Base-by-base conservation (phyloP, 2,113 vertebrate genomes). In the Scomber scombrus region DNA sequence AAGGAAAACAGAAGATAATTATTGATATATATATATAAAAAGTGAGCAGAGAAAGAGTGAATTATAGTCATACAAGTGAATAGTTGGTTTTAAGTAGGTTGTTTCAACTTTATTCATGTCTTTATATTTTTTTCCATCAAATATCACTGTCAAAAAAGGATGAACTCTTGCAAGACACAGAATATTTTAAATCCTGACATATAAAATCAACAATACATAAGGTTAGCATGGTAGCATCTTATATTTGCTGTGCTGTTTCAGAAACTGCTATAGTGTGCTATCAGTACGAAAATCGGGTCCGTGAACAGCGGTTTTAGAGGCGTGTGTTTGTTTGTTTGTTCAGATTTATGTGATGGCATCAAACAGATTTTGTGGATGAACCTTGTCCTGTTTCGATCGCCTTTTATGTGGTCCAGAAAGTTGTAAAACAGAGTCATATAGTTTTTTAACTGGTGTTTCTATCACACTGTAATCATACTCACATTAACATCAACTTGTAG, bases 361-460 rank as follows among this genome's bases (percentile, higher is more conserved):
- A 5, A 62, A 18, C 58, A 45, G 18, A 29, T 85, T 86, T 83
- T 8, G 85, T 90, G 75, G 14, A 85, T 80, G 81, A 92, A 86
- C 66, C 75, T 82, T 40, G 63, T 90, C 88, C 78, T 81, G 81
- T 92, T 89, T 87, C 46, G 60, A 69, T 90, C 63, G 71, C 86
- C 84, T 88, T 90, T 87, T 78, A 54, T 74, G 87, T 92, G 80
- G 63, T 92, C 86, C 79, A 58, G 70, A 87, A 87, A 86, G 86
- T 91, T 89, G 86, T 88, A 70, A 86, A 85, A 92, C 89, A 92
- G 88, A 93, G 89, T 89, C 85, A 78, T 88, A 65, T 91, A 88
- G 86, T 92, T 88, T 90, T 90, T 82, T 89, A 91, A 88, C 62
- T 15, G 76, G 80, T 84, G 80, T 93, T 91, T 87, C 58, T 86